phyloP scores from a whole-genome alignment of 2,797 vertebrate genomes.

The Poeciliopsis presidionis region DNA sequence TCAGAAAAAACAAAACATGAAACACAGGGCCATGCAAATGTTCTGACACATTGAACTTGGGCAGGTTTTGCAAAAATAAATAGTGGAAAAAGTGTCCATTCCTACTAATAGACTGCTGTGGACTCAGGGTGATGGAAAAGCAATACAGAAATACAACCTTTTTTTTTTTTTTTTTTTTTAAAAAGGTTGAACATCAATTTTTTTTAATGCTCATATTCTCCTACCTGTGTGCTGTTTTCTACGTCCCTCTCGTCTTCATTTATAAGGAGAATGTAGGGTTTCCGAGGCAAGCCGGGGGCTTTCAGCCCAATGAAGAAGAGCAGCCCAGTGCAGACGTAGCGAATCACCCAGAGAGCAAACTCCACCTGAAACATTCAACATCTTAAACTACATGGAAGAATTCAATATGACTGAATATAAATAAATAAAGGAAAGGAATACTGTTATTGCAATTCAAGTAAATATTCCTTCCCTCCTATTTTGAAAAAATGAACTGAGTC shows the following conservation, averaged over 20 bases:
- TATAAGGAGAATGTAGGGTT: slow-evolving; percentile 88
- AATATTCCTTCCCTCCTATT: no score
- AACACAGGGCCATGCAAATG: not conserved
- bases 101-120: not conserved
- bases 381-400: slow-evolving; percentile 9
- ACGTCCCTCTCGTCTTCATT: slow-evolving; percentile 91
- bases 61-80: not conserved
- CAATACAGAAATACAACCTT: no score
- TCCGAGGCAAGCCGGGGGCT: slow-evolving; percentile 89
- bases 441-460: no score
- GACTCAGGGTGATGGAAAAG: not conserved
- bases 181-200: not conserved
- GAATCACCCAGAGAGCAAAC: slow-evolving; percentile 89
- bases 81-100: not conserved
- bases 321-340: slow-evolving; percentile 85
- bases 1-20: not conserved
- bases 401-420: no score
- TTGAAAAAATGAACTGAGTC: no score
- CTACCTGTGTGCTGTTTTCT: slow-evolving; percentile 79
- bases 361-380: slow-evolving; percentile 81
- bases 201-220: not conserved
- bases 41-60: not conserved
- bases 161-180: not conserved
- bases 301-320: slow-evolving; percentile 90
- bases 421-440: no score